These are phyloP conservation scores for Strix uralensis DNA, from an alignment of 2,113 vertebrate genomes.

Conservation along the genomic window DNA sequence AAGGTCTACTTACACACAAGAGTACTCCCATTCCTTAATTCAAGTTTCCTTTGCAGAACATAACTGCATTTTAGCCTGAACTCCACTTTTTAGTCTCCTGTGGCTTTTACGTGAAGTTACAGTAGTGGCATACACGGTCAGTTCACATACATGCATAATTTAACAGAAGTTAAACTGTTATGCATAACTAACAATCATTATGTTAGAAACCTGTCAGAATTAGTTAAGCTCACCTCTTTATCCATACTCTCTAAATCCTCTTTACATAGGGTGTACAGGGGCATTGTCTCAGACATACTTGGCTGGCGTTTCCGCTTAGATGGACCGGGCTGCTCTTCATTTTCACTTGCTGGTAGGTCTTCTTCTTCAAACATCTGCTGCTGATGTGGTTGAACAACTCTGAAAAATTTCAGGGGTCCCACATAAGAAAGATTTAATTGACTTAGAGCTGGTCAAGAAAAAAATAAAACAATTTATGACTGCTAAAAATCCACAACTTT, in stretches of 20 bases:
- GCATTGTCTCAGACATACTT: constrained; percentile 97
- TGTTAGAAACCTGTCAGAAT: not conserved
- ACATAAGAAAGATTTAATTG: constrained; percentile 13
- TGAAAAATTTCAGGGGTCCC: constrained; percentile 68
- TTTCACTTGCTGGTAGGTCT: constrained; percentile 59
- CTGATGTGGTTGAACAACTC: constrained; percentile 80
- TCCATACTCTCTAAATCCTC: constrained; percentile 99
- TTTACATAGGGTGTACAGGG: constrained; percentile 94
- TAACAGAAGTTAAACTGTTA: not conserved
- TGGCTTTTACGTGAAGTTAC: not conserved
- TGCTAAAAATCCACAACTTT: not conserved
- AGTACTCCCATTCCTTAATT: not conserved
- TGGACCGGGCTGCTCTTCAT: constrained; percentile 85
- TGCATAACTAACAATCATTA: not conserved
- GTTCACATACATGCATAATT: not conserved
- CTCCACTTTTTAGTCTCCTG: not conserved
- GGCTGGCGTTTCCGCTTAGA: constrained; percentile 89
- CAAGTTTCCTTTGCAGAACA: not conserved
- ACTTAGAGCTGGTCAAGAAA: not conserved
- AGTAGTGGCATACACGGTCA: not conserved
- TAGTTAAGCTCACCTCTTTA: constrained; percentile 86
- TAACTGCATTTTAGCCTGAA: not conserved
- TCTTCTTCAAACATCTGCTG: constrained; percentile 78
- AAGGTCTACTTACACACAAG: not conserved
- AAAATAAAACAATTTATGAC: not conserved